phyloP scores from a whole-genome alignment of 2,113 vertebrate species.

The Leucoraja erinaceus region DNA sequence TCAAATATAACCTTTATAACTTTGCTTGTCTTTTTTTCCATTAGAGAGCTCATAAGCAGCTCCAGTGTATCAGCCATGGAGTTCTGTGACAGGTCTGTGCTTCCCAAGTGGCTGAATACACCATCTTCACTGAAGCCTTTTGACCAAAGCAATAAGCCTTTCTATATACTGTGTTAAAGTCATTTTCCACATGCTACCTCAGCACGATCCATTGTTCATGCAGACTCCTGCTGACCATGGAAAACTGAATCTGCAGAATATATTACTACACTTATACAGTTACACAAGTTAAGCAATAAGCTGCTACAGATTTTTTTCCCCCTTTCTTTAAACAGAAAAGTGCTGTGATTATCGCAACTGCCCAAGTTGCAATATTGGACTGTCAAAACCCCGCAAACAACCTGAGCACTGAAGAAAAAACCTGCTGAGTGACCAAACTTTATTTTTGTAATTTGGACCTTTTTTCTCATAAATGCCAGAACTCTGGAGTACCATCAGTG shows the following conservation, averaged over 20 bases:
- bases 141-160: constrained; percentile 99
- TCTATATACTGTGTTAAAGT: constrained; percentile 99
- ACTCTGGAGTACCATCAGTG: constrained; percentile 75
- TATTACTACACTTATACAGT: constrained; percentile 85
- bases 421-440: constrained; percentile 62
- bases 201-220: constrained; percentile 99
- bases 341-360: constrained; percentile 73
- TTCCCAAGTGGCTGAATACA: constrained; percentile 92
- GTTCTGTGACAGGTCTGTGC: constrained; percentile 92
- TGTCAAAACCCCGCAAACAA: constrained; percentile 69
- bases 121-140: constrained; percentile 94
- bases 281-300: constrained; percentile 82
- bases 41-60: constrained; percentile 92
- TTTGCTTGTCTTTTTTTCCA: constrained; percentile 85
- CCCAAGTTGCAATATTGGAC: constrained; percentile 74
- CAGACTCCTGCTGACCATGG: constrained; percentile 92
- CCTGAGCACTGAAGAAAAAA: constrained; percentile 67
- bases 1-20: constrained; percentile 95
- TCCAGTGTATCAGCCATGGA: constrained; percentile 84
- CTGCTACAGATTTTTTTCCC: constrained; percentile 67
- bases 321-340: constrained; percentile 73
- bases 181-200: constrained; percentile 99
- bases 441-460: constrained; percentile 65
- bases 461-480: constrained; percentile 69
- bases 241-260: constrained; percentile 73